Percentiles rank a stretch among this genome's conserved stretches.
Evolutionary conservation across 2,888 invertebrate genomes (phyloP).

Genomic region (Sipha maydis): DNA sequence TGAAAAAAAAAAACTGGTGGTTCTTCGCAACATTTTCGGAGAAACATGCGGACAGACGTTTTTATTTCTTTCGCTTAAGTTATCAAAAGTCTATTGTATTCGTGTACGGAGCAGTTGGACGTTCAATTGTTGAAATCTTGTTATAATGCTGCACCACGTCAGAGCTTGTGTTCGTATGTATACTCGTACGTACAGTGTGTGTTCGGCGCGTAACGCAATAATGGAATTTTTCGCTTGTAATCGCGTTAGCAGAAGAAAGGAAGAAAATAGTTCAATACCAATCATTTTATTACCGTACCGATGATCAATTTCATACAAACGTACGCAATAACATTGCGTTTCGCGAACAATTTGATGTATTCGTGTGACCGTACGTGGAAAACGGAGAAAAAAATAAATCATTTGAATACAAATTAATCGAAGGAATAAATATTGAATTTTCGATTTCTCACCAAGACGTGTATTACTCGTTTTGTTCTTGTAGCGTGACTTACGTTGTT

Average conservation of each 20-base stretch:
- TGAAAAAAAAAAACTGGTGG: background rate
- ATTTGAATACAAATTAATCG: no score
- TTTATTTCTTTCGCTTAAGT: background rate
- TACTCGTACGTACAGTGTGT: no score
- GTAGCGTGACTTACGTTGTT: no score
- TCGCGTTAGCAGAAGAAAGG: background rate
- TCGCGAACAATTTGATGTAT: background rate
- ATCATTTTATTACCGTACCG: background rate
- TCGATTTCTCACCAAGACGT: no score
- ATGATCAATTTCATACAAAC: background rate
- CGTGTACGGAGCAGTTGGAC: background rate
- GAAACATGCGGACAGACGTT: background rate
- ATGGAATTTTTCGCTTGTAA: constrained; percentile 13
- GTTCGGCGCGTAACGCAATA: constrained; percentile 1
- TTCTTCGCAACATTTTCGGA: background rate
- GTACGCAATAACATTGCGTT: background rate
- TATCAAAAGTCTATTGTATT: constrained; percentile 2
- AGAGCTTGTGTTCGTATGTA: background rate
- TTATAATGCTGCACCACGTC: background rate
- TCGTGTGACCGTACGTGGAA: no score
- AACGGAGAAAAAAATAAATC: no score
- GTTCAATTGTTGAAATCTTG: background rate
- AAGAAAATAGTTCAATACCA: background rate
- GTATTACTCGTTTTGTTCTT: no score
- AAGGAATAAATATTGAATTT: no score